These are phyloP conservation scores for Hyposoter didymator DNA, from an alignment of 2,888 invertebrate species.

Conservation along the genomic window DNA sequence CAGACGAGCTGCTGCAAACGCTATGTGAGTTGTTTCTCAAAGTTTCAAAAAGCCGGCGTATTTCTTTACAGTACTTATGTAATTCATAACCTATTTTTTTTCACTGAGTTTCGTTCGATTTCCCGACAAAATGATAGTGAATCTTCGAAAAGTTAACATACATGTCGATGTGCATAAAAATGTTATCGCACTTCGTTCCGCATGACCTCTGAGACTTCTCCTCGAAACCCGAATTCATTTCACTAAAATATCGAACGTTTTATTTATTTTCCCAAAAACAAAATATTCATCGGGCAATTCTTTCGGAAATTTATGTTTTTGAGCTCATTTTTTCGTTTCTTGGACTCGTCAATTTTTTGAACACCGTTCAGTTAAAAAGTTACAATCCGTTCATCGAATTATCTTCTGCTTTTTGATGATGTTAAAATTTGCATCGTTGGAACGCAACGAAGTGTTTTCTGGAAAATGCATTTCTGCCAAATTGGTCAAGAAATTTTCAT, in stretches of 20 bases:
- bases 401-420: no score
- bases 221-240: neutral
- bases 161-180: neutral
- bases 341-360: no score
- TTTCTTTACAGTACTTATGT: slow-evolving; percentile 59
- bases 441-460: no score
- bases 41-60: slow-evolving; percentile 50
- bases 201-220: neutral
- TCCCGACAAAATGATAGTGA: slow-evolving; percentile 10
- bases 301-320: neutral
- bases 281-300: neutral
- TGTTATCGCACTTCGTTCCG: neutral
- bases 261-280: neutral
- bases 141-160: neutral
- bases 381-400: no score
- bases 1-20: slow-evolving; percentile 71
- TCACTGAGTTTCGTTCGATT: slow-evolving; percentile 6
- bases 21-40: slow-evolving; percentile 72
- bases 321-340: neutral
- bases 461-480: no score
- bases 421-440: no score
- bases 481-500: no score
- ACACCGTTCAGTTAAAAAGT: no score
- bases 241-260: neutral
- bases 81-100: slow-evolving; percentile 64